A percentile compares a stretch with the other conserved stretches of the same genome.
Conservation (phyloP, 2,113 vertebrate genomes). For the Paradisaea rubra region DNA sequence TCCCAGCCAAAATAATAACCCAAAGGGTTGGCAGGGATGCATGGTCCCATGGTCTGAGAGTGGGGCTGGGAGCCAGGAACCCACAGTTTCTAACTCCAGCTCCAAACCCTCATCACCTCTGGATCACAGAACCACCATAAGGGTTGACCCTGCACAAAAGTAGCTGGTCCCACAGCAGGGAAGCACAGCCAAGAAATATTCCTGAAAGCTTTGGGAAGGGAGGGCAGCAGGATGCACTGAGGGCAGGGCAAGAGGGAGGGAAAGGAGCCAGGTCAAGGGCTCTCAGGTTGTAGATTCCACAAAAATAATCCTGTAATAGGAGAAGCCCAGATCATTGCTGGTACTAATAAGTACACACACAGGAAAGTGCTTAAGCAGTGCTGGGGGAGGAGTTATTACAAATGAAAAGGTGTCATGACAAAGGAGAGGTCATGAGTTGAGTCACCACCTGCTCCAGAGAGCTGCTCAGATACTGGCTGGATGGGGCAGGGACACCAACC, state of each 20-base stretch:
- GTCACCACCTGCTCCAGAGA: background rate
- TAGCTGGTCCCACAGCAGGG: rapidly evolving
- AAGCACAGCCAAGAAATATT: background rate
- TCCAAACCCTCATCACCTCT: background rate
- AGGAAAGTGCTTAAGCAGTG: background rate
- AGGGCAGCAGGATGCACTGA: background rate
- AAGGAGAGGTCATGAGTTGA: background rate
- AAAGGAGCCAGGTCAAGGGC: background rate
- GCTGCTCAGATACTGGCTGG: background rate
- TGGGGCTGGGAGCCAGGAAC: background rate
- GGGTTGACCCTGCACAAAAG: background rate
- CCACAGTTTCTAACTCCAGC: background rate
- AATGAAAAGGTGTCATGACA: background rate
- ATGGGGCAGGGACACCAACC: background rate
- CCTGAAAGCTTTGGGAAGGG: background rate
- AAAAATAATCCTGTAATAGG: background rate
- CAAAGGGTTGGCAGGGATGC: background rate
- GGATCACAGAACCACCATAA: rapidly evolving
- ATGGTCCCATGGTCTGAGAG: rapidly evolving
- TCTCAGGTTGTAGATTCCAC: background rate
- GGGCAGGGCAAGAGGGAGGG: background rate
- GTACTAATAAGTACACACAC: background rate
- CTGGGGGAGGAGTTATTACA: background rate
- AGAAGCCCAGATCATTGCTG: background rate
- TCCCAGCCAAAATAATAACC: background rate